phyloP scores from a whole-genome alignment of 1,140 invertebrate genomes.

The Condylostylus longicornis region DNA sequence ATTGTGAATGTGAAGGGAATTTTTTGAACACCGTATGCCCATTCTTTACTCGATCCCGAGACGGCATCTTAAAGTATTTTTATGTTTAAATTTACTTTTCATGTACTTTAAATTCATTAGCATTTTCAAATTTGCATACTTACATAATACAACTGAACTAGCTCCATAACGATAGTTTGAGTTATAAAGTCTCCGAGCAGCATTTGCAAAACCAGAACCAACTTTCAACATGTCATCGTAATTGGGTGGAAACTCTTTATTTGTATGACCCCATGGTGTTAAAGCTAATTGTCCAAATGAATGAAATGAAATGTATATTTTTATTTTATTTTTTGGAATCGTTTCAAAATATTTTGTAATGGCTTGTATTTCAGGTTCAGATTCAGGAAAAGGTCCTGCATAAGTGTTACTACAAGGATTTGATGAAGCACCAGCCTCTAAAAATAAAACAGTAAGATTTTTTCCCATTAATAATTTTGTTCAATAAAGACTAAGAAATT shows the following conservation, averaged over 20 bases:
- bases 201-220: conserved; percentile 32
- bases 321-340: conserved; percentile 24
- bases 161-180: conserved; percentile 34
- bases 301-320: conserved; percentile 36
- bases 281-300: conserved; percentile 34
- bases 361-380: conserved; percentile 41
- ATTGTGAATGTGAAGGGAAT: conserved; percentile 54
- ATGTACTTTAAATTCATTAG: too few species aligned
- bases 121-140: conserved; percentile 11
- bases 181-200: conserved; percentile 27
- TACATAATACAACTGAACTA: conserved; percentile 36
- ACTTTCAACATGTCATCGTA: conserved; percentile 35
- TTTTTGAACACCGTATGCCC: conserved; percentile 48
- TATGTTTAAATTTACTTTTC: too few species aligned
- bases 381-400: conserved; percentile 40
- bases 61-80: conserved; percentile 32
- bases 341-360: conserved; percentile 28
- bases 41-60: conserved; percentile 48
- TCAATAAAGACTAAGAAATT: conserved; percentile 2
- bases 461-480: background rate
- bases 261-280: conserved; percentile 32
- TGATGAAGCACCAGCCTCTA: conserved; percentile 35
- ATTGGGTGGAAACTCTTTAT: conserved; percentile 33
- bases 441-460: background rate
- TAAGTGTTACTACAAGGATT: conserved; percentile 41